phyloP scores from a whole-genome alignment of 1,140 invertebrate species.

The Rhopalosiphum padi region DNA sequence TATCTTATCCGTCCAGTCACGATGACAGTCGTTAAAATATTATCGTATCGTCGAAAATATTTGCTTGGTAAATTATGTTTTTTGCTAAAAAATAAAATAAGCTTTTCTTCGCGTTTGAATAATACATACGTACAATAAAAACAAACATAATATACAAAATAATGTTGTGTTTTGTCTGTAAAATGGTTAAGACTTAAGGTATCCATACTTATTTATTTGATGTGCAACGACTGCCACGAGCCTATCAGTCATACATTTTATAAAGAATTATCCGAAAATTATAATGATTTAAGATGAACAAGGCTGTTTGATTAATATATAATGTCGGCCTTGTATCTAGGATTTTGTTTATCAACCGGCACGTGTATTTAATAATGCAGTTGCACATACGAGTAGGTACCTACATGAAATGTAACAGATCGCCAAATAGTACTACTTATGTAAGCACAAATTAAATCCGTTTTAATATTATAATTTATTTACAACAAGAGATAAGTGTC shows the following conservation, averaged over 20 bases:
- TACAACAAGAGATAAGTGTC: neutral
- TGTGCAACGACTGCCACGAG: neutral
- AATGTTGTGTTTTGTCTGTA: neutral
- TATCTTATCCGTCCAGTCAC: neutral
- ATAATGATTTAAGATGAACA: neutral
- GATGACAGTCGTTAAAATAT: neutral
- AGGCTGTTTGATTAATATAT: neutral
- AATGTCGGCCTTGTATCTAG: conserved; percentile 17
- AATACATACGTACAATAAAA: neutral
- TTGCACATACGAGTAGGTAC: neutral
- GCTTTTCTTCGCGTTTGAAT: neutral
- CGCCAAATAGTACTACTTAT: neutral
- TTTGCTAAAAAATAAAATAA: neutral
- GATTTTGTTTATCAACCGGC: conserved; percentile 20
- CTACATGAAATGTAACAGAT: conserved; percentile 11
- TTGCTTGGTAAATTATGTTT: neutral
- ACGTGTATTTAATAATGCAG: conserved; percentile 21
- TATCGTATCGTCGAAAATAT: neutral
- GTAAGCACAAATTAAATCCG: neutral
- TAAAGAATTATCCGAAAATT: conserved; percentile 6
- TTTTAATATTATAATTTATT: neutral
- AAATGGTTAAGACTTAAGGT: neutral
- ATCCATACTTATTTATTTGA: neutral
- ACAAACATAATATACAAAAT: neutral
- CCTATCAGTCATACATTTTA: neutral